phyloP scores from a whole-genome alignment of 1,140 invertebrate genomes.

The Neodiprion fabricii region DNA sequence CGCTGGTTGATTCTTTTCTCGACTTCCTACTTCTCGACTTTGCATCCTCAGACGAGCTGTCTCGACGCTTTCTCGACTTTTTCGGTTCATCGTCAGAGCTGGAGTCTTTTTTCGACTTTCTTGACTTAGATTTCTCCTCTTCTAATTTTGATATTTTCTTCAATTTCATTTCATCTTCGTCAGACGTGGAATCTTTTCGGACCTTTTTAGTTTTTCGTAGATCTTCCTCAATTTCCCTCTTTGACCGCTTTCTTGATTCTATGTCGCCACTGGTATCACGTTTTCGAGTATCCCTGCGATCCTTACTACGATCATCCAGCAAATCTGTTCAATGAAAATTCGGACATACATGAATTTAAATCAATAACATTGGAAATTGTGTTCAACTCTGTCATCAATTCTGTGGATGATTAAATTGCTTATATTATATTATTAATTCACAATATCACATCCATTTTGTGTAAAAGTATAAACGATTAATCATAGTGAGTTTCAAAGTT shows the following conservation, averaged over 20 bases:
- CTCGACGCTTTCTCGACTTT: slow-evolving; percentile 51
- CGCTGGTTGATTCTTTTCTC: slow-evolving; percentile 61
- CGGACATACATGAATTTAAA: no score
- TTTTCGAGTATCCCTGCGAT: slow-evolving; percentile 54
- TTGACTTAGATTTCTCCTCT: slow-evolving; percentile 62
- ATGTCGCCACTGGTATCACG: slow-evolving; percentile 59
- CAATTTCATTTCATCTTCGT: slow-evolving; percentile 68
- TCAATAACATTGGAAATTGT: no score
- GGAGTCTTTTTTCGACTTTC: slow-evolving; percentile 59
- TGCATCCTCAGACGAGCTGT: slow-evolving; percentile 59
- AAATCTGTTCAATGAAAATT: slow-evolving; percentile 31
- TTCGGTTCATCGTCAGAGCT: slow-evolving; percentile 68
- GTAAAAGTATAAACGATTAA: no score
- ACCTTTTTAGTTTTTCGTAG: slow-evolving; percentile 61
- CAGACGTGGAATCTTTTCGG: slow-evolving; percentile 68
- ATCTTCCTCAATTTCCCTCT: slow-evolving; percentile 57
- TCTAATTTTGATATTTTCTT: slow-evolving; percentile 64
- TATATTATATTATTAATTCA: no score
- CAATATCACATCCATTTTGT: no score
- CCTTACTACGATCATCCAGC: slow-evolving; percentile 48
- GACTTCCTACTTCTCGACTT: slow-evolving; percentile 57
- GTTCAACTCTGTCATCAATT: no score
- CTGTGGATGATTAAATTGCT: no score
- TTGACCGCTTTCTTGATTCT: slow-evolving; percentile 51
- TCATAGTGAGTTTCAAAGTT: no score